Evolutionary conservation across 2,113 vertebrate species (phyloP), one percentile per base, ranked within the genome.

Genomic region (Forbesichthys agassizii): DNA sequence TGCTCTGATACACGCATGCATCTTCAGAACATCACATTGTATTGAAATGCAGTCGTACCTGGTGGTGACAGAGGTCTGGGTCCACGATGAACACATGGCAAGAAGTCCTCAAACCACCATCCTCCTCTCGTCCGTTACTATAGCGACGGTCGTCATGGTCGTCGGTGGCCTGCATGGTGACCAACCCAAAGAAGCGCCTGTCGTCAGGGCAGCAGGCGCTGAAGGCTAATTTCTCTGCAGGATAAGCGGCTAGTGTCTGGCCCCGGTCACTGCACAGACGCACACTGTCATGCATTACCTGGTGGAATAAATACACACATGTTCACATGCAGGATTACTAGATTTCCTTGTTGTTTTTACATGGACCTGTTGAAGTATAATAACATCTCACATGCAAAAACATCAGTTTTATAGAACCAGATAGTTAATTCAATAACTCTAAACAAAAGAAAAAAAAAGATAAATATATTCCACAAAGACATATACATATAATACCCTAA

Each of bases 41-140:
- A 11, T 8, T 33, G 7, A 20, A 20, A 46, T 64, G 2, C 27
- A 5, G 49, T 54, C 16, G 33, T 58, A 91, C 90, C 86, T 95
- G 95, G 84, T 99, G 98, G 64, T 92, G 93, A 84, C 96, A 99
- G 13, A 99, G 88, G 71, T 98, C 97, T 0, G 98, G 96, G 71
- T 99, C 97, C 83, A 98, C 98, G 75, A 98, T 96, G 75, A 99
- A 99, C 64, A 99, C 98, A 0, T 99, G 98, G 74, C 98, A 99
- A 54, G 98, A 99, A 0, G 96, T 99, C 78, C 97, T 93, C 83
- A 98, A 73, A 64, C 89, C 55, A 0, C 93, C 92, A 61, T 95
- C 95, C 0, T 96, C 94, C 10, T 96, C 95, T 36, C 84, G 90
- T 2, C 90, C 92, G 56, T 92, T 86, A 73, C 87, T 90, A 20